Conservation (phyloP, 2,888 invertebrate species). For the Drosophila niveifrons region DNA sequence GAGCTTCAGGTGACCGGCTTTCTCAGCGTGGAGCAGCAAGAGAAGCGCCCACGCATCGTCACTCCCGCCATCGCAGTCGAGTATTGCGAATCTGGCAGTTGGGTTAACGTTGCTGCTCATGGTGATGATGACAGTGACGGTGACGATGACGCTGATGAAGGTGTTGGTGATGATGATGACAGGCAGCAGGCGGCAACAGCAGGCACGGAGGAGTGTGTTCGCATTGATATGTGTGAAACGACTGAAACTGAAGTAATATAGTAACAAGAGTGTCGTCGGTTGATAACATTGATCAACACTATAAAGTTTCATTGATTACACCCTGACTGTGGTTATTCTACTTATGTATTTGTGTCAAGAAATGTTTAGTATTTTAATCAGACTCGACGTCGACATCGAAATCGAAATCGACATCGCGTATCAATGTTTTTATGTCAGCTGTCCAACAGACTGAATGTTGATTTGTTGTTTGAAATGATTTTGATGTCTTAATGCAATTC, state of each 20-base stretch:
- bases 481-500: background rate
- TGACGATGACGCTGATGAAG: too few relatives aligned
- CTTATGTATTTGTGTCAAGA: background rate
- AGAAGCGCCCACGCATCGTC: conserved; percentile 89
- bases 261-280: background rate
- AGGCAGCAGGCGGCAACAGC: too few relatives aligned
- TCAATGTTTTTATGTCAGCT: background rate
- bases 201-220: background rate
- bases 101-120: background rate
- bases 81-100: conserved; percentile 84
- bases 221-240: background rate
- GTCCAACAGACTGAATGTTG: background rate
- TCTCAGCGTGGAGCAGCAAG: conserved; percentile 87
- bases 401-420: background rate
- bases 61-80: conserved; percentile 88
- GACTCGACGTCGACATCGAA: background rate
- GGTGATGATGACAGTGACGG: background rate
- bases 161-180: background rate
- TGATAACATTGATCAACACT: conserved; percentile 7
- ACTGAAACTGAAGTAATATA: background rate
- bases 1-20: conserved; percentile 82
- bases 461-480: background rate
- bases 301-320: background rate
- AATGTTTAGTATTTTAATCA: conserved; percentile 2
- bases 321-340: background rate